Evolutionary conservation across 1,140 invertebrate genomes (phyloP).

Genomic region (Psilanteris sp.): DNA sequence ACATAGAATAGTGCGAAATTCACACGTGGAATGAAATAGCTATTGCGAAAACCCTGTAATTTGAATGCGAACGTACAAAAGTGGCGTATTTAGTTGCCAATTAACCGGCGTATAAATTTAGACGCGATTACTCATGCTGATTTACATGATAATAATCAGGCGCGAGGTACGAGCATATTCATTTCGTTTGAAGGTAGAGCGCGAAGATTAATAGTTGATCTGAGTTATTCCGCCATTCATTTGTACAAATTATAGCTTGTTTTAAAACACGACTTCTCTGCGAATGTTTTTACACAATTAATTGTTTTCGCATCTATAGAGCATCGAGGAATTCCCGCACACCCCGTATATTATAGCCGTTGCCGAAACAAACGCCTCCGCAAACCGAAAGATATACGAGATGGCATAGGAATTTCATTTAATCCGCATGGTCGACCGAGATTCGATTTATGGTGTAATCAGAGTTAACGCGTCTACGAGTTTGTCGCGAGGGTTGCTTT

Average conservation of each 20-base stretch:
- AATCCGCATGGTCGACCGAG: slow-evolving; percentile 75
- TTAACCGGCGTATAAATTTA: slow-evolving; percentile 59
- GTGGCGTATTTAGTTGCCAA: slow-evolving; percentile 62
- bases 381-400: slow-evolving; percentile 76
- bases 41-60: slow-evolving; percentile 46
- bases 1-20: slow-evolving; percentile 35
- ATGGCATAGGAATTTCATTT: slow-evolving; percentile 78
- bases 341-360: slow-evolving; percentile 63
- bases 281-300: slow-evolving; percentile 60
- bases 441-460: slow-evolving; percentile 78
- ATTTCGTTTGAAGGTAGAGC: slow-evolving; percentile 45
- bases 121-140: slow-evolving; percentile 58
- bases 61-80: slow-evolving; percentile 47
- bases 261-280: slow-evolving; percentile 50
- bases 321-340: slow-evolving; percentile 26
- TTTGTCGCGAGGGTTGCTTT: slow-evolving; percentile 51
- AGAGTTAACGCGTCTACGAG: slow-evolving; percentile 68
- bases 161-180: slow-evolving; percentile 32
- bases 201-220: slow-evolving; percentile 32
- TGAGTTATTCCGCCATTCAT: too few species aligned
- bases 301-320: slow-evolving; percentile 56
- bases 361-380: slow-evolving; percentile 69
- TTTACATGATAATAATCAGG: slow-evolving; percentile 64
- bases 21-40: slow-evolving; percentile 9
- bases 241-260: slow-evolving; percentile 43